Conservation (phyloP, 2,888 invertebrate genomes). For the Xiphydria camelus region DNA sequence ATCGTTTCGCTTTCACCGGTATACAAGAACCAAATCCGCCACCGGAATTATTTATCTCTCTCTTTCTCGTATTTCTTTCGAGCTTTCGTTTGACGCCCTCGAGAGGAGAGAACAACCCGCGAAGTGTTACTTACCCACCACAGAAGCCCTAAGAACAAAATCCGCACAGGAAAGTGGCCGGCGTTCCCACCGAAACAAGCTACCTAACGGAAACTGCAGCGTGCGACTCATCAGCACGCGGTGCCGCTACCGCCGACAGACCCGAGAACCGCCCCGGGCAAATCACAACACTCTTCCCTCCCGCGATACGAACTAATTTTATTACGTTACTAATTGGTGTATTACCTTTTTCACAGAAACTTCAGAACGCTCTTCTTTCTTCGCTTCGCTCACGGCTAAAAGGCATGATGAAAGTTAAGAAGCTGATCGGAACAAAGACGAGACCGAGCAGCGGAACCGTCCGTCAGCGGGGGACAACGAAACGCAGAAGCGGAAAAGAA, state of each 20-base stretch:
- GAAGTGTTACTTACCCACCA: slow-evolving; percentile 7
- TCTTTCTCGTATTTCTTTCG: no score
- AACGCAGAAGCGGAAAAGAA: slow-evolving; percentile 39
- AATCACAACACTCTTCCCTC: slow-evolving; percentile 41
- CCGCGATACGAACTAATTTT: slow-evolving; percentile 47
- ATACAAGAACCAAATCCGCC: no score
- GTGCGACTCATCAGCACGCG: no score
- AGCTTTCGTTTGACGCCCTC: no score
- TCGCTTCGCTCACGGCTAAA: slow-evolving; percentile 38
- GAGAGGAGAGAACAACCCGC: no score
- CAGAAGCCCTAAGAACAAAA: not conserved
- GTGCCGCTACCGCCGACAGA: no score
- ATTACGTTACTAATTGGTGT: slow-evolving; percentile 48
- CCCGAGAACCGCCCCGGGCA: slow-evolving; percentile 9
- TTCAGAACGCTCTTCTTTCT: slow-evolving; percentile 45
- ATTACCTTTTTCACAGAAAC: slow-evolving; percentile 51
- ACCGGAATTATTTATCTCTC: no score
- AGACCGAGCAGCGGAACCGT: slow-evolving; percentile 38
- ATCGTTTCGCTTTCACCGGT: no score
- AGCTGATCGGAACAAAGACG: slow-evolving; percentile 44
- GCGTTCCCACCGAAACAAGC: no score
- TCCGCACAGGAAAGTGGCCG: not conserved
- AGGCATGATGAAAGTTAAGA: slow-evolving; percentile 47
- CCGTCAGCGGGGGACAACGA: slow-evolving; percentile 39
- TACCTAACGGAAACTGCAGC: slow-evolving; percentile 1